A percentile compares a stretch with the other conserved stretches of the same genome.
Conservation (phyloP, 2,888 invertebrate species). For the Nemapogon koenigi region DNA sequence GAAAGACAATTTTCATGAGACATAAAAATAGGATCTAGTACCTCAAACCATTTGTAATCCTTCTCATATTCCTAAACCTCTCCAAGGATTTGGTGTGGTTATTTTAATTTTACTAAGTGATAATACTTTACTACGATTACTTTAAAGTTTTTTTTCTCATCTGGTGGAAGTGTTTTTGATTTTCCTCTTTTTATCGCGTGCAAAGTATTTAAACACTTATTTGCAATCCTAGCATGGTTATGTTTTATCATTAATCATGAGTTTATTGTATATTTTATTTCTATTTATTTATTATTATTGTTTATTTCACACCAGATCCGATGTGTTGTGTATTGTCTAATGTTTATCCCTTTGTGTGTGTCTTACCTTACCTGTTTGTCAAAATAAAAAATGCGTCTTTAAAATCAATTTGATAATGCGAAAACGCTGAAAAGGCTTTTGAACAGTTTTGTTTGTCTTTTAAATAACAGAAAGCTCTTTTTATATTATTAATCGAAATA, state of each 20-base stretch:
- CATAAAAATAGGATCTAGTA: conserved; percentile 51
- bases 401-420: conserved; percentile 26
- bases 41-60: conserved; percentile 49
- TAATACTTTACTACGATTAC: conserved; percentile 35
- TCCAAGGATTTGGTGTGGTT: conserved; percentile 66
- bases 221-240: conserved; percentile 59
- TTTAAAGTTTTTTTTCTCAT: conserved; percentile 46
- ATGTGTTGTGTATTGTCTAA: conserved; percentile 88
- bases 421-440: conserved; percentile 50
- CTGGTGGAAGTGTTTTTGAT: conserved; percentile 64
- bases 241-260: conserved; percentile 34
- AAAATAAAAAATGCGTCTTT: conserved; percentile 51
- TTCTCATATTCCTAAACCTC: conserved; percentile 57
- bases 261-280: conserved; percentile 19
- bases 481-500: conserved; percentile 28
- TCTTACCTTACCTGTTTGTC: conserved; percentile 72
- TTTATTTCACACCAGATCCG: conserved; percentile 64
- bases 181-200: conserved; percentile 57
- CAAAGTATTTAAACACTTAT: conserved; percentile 44
- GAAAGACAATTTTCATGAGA: conserved; percentile 40
- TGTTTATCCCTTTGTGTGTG: conserved; percentile 90
- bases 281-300: conserved; percentile 24
- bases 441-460: conserved; percentile 60
- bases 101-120: conserved; percentile 44
- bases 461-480: conserved; percentile 29